phyloP scores from a whole-genome alignment of 2,113 vertebrate genomes.

The Bombycilla garrulus region DNA sequence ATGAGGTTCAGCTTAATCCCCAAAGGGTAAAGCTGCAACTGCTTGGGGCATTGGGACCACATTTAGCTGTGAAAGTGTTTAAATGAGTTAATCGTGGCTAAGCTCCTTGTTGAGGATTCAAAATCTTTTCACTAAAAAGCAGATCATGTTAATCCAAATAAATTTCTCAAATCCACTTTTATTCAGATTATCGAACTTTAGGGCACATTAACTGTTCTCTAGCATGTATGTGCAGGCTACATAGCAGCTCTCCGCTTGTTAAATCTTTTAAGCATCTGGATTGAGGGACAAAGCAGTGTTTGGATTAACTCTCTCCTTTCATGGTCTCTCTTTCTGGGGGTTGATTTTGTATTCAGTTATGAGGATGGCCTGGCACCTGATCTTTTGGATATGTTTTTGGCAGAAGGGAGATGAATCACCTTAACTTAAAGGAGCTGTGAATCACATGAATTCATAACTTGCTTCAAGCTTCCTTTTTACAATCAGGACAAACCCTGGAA shows the following conservation, averaged over 20 bases:
- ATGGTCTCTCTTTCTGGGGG: neutral
- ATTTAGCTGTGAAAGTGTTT: slow-evolving; percentile 30
- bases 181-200: slow-evolving; percentile 45
- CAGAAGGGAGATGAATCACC: neutral
- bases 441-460: neutral
- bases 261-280: slow-evolving; percentile 34
- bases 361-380: neutral
- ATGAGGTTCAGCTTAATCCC: neutral
- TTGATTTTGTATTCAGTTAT: neutral
- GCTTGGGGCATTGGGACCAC: neutral
- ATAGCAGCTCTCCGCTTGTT: neutral
- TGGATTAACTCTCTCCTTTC: neutral
- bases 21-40: neutral
- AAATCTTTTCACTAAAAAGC: slow-evolving; percentile 29
- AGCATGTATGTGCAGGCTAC: neutral
- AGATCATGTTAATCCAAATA: slow-evolving; percentile 59
- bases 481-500: neutral
- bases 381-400: neutral
- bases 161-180: slow-evolving; percentile 52
- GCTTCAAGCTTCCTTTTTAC: neutral
- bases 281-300: neutral
- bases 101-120: slow-evolving; percentile 40
- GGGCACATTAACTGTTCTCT: neutral
- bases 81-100: slow-evolving; percentile 47
- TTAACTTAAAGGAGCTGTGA: neutral